Conservation (phyloP, 1,140 invertebrate species). For the Cephus cinctus region DNA sequence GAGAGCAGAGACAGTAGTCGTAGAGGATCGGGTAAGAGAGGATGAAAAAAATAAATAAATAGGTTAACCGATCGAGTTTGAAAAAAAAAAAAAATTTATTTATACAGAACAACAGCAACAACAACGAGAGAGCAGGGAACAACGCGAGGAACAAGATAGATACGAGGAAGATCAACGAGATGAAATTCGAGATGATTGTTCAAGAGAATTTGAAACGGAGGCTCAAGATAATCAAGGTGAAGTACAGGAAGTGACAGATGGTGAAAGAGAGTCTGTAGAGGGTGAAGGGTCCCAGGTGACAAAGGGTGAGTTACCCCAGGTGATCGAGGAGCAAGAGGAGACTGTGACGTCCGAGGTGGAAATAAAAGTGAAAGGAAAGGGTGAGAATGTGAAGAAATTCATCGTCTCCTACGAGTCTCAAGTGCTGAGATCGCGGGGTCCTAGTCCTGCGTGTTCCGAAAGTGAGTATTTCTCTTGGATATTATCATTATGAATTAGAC, state of each 20-base stretch:
- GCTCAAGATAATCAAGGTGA: too few relatives aligned
- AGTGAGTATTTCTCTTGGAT: slow-evolving; percentile 30
- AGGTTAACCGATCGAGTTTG: too few relatives aligned
- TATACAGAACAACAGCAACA: too few relatives aligned
- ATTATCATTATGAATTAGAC: too few relatives aligned
- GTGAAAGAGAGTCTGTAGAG: too few relatives aligned
- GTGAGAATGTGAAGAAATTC: slow-evolving; percentile 48
- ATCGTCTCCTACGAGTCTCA: slow-evolving; percentile 51
- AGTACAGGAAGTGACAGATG: too few relatives aligned
- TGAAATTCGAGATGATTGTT: not conserved
- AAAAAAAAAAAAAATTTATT: too few relatives aligned
- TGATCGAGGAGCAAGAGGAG: slow-evolving; percentile 37
- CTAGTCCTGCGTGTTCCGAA: slow-evolving; percentile 41
- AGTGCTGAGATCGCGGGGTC: slow-evolving; percentile 35
- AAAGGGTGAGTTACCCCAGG: slow-evolving; percentile 27
- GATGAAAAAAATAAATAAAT: not conserved
- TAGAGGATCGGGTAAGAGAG: slow-evolving; percentile 15
- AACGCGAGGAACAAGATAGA: not conserved
- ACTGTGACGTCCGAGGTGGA: slow-evolving; percentile 46
- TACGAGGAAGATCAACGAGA: not conserved
- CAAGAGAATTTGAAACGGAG: not conserved
- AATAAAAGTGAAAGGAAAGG: slow-evolving; percentile 45
- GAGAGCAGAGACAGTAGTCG: slow-evolving; percentile 14
- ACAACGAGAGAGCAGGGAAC: too few relatives aligned
- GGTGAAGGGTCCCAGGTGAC: too few relatives aligned